phyloP scores from a whole-genome alignment of 1,140 invertebrate species.

The Drosophila kanapiae region DNA sequence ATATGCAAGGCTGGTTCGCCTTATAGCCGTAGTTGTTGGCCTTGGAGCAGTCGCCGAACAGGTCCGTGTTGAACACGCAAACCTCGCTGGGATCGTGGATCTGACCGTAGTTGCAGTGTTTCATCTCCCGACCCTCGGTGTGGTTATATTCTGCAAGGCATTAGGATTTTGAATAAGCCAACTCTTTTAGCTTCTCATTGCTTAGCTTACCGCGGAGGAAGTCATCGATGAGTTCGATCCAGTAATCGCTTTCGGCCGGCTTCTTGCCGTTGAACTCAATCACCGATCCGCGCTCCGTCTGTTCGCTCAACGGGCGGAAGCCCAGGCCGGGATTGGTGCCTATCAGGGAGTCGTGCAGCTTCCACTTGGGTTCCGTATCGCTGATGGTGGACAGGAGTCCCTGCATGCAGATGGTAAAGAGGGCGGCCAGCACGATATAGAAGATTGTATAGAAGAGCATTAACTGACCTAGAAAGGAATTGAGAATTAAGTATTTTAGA shows the following conservation, averaged over 20 bases:
- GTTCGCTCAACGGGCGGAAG: constrained; percentile 92
- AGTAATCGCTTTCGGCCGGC: constrained; percentile 88
- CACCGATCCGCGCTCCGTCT: constrained; percentile 92
- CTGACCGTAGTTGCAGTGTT: constrained; percentile 89
- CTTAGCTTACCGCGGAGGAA: constrained; percentile 90
- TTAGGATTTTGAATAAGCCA: not conserved
- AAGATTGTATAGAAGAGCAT: constrained; percentile 94
- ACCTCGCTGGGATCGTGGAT: constrained; percentile 88
- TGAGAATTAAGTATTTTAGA: not conserved
- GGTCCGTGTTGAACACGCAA: constrained; percentile 89
- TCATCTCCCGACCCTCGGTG: constrained; percentile 88
- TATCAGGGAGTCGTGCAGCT: constrained; percentile 91
- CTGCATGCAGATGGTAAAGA: constrained; percentile 94
- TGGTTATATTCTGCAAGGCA: constrained; percentile 82
- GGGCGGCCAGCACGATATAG: constrained; percentile 90
- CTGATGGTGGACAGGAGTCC: constrained; percentile 91
- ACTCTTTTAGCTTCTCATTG: not conserved
- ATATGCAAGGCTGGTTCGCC: constrained; percentile 91
- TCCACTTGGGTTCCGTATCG: constrained; percentile 89
- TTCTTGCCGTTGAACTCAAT: constrained; percentile 93
- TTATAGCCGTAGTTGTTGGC: constrained; percentile 90
- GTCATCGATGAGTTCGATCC: constrained; percentile 89
- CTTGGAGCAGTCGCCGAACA: constrained; percentile 89
- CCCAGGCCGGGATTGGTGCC: constrained; percentile 96
- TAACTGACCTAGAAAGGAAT: constrained; percentile 88